phyloP scores from a whole-genome alignment of 2,113 vertebrate species.

The Eupsittula cactorum region DNA sequence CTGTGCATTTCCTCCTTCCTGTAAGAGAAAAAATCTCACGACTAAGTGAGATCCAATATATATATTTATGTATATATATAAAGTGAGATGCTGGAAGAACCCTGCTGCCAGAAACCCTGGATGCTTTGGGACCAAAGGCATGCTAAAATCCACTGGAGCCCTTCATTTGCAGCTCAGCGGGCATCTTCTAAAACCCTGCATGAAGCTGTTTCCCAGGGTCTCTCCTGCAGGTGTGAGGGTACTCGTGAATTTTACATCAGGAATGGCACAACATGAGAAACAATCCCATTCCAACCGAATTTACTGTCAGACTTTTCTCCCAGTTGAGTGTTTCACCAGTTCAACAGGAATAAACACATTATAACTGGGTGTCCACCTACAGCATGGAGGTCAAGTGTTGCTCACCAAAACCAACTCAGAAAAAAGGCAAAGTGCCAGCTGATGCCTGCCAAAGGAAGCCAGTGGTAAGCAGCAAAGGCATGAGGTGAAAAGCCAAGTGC shows the following conservation, averaged over 20 bases:
- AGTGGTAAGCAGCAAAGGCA: background rate
- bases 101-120: slow-evolving; percentile 56
- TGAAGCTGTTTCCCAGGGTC: background rate
- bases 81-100: slow-evolving; percentile 44
- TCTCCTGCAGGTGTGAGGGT: background rate
- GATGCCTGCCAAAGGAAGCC: background rate
- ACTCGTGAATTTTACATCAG: background rate
- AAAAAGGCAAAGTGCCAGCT: background rate
- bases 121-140: slow-evolving; percentile 22
- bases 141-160: slow-evolving; percentile 25
- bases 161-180: background rate
- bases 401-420: background rate
- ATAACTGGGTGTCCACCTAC: background rate
- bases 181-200: background rate
- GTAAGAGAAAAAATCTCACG: slow-evolving; percentile 25
- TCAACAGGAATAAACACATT: background rate
- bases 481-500: rapidly evolving
- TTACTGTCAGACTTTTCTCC: background rate
- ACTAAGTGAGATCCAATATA: slow-evolving; percentile 51
- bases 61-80: slow-evolving; percentile 37
- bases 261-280: background rate
- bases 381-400: background rate
- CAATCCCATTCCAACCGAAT: rapidly evolving
- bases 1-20: slow-evolving; percentile 52
- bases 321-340: background rate